Percentiles rank a stretch among this genome's conserved stretches.
Evolutionary conservation across 2,797 vertebrate species (phyloP).

Genomic region (Intellagama lesueurii): DNA sequence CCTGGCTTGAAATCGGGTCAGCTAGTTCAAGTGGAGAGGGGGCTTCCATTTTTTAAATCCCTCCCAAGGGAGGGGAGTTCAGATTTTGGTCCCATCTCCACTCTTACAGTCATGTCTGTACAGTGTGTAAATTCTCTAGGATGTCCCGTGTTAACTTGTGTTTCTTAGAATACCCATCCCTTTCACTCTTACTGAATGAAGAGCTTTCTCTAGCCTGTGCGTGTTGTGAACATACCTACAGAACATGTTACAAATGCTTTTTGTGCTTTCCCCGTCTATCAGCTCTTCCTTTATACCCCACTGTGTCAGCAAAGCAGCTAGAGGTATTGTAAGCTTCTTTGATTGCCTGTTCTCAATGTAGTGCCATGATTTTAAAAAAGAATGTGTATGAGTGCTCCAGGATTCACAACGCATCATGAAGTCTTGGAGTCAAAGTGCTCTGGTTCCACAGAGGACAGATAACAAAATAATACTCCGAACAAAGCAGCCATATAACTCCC

Average conservation of each 20-base stretch:
- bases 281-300: neutral
- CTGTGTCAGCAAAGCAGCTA: neutral
- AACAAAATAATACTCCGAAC: neutral
- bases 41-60: neutral
- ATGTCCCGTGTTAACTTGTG: neutral
- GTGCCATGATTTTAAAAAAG: neutral
- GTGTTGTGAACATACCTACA: neutral
- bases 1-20: too few species aligned
- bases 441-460: neutral
- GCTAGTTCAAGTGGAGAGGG: neutral
- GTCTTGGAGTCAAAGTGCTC: neutral
- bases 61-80: neutral
- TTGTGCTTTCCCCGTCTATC: too few species aligned
- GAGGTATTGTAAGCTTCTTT: too few species aligned
- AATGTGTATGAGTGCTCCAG: too few species aligned
- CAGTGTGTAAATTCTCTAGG: neutral
- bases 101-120: neutral
- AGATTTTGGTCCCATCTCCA: neutral
- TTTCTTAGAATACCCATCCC: neutral
- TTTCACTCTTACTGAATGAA: neutral
- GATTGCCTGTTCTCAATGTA: neutral
- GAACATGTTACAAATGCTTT: too few species aligned
- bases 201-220: neutral
- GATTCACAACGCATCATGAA: neutral
- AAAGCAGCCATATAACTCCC: neutral